Evolutionary conservation across 2,797 vertebrate species (phyloP).

Genomic region (Catharus ustulatus): DNA sequence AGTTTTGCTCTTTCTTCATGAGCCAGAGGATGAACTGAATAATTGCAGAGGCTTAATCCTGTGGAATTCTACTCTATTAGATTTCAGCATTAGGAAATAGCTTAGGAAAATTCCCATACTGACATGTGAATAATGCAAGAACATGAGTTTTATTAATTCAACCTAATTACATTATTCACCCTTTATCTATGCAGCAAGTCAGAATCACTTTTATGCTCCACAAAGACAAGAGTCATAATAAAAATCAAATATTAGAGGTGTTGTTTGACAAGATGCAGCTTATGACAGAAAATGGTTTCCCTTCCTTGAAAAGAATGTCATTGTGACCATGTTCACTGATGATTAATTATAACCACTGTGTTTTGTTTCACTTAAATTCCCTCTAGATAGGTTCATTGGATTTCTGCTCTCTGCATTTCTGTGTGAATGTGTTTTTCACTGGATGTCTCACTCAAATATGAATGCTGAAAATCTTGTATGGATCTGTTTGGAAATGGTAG

Average conservation of each 20-base stretch:
- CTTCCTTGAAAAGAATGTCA: not conserved
- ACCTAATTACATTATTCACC: slow-evolving; percentile 22
- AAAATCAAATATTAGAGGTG: not conserved
- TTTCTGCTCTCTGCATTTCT: not conserved
- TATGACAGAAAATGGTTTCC: slow-evolving; percentile 25
- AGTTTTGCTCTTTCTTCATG: slow-evolving; percentile 10
- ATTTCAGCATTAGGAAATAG: slow-evolving; percentile 13
- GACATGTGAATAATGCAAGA: not conserved
- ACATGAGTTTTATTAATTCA: slow-evolving; percentile 48
- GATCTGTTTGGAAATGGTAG: slow-evolving; percentile 38
- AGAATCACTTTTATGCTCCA: slow-evolving; percentile 9
- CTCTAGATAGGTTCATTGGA: not conserved
- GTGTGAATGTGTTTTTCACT: slow-evolving; percentile 4
- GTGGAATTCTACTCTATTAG: not conserved
- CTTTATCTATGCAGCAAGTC: slow-evolving; percentile 18
- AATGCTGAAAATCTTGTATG: not conserved
- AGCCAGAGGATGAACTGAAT: not conserved
- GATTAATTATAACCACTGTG: slow-evolving; percentile 44
- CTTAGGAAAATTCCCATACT: slow-evolving; percentile 16
- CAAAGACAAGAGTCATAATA: slow-evolving; percentile 15
- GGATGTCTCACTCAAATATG: not conserved
- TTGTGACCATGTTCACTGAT: not conserved
- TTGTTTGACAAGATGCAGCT: slow-evolving; percentile 54
- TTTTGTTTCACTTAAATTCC: slow-evolving; percentile 49
- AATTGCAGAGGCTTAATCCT: not conserved